These are phyloP conservation scores for Dioctria linearis DNA, from an alignment of 2,888 invertebrate species.

Conservation along the genomic window DNA sequence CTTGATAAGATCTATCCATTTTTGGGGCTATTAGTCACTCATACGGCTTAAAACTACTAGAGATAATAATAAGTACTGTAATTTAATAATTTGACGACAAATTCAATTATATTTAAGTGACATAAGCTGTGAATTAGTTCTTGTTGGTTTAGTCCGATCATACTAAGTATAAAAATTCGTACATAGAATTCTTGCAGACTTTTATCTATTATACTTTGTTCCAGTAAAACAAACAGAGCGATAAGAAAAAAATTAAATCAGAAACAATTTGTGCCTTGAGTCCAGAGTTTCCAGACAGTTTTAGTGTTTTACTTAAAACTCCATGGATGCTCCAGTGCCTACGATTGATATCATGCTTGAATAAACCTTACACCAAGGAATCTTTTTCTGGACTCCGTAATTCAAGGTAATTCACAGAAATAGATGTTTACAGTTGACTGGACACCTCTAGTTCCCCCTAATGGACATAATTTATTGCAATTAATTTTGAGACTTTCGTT, in stretches of 20 bases:
- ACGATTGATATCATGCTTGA: constrained; percentile 22
- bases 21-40: constrained; percentile 18
- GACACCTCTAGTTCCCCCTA: constrained; percentile 19
- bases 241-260: constrained; percentile 28
- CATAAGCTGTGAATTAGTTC: neutral
- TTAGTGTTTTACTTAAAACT: too few relatives aligned
- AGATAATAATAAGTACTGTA: neutral
- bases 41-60: constrained; percentile 7
- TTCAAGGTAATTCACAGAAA: constrained; percentile 23
- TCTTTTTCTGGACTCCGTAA: constrained; percentile 18
- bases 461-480: constrained; percentile 44
- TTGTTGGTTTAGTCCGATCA: neutral
- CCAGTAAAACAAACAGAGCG: constrained; percentile 19
- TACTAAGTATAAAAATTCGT: too few relatives aligned
- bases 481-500: constrained; percentile 45
- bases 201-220: constrained; percentile 5
- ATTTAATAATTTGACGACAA: constrained; percentile 32
- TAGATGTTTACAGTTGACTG: constrained; percentile 33
- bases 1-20: constrained; percentile 11
- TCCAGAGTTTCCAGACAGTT: neutral
- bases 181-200: too few relatives aligned
- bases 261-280: constrained; percentile 22
- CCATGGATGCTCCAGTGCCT: neutral
- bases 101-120: constrained; percentile 19
- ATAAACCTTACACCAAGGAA: neutral